phyloP scores from a whole-genome alignment of 2,888 invertebrate species.

The Melanostoma scalare region DNA sequence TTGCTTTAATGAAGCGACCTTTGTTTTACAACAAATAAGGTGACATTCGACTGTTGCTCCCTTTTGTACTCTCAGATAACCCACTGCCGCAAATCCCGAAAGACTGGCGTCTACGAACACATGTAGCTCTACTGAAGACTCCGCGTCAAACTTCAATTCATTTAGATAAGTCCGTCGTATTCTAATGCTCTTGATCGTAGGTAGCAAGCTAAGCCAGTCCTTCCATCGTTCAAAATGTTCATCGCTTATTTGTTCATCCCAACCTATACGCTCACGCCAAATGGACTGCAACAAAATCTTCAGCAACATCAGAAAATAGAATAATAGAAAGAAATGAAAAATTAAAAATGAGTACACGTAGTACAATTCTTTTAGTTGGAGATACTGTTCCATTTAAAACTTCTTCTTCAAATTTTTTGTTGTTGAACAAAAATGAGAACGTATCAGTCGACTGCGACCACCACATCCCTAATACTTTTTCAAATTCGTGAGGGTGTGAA shows the following conservation, averaged over 20 bases:
- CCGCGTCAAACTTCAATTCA: neutral
- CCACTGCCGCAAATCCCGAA: neutral
- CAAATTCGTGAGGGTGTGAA: neutral
- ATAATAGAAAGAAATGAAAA: no score
- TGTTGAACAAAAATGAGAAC: conserved; percentile 18
- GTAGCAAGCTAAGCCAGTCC: neutral
- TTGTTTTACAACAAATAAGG: conserved; percentile 3
- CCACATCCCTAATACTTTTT: neutral
- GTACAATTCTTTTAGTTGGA: no score
- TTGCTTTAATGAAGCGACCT: neutral
- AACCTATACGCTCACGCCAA: neutral
- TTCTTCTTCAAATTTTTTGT: conserved; percentile 5
- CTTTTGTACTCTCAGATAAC: neutral
- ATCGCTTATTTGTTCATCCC: neutral
- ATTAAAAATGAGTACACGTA: no score
- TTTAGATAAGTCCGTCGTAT: neutral
- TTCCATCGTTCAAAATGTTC: neutral
- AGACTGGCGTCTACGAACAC: conserved; percentile 14
- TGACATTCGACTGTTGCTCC: neutral
- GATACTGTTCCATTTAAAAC: no score
- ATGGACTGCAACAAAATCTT: neutral
- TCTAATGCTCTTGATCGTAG: neutral
- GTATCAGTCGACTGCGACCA: no score
- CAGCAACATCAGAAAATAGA: no score
- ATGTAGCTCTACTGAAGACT: neutral